phyloP scores from a whole-genome alignment of 2,797 vertebrate species.

The Aselliscus stoliczkanus region DNA sequence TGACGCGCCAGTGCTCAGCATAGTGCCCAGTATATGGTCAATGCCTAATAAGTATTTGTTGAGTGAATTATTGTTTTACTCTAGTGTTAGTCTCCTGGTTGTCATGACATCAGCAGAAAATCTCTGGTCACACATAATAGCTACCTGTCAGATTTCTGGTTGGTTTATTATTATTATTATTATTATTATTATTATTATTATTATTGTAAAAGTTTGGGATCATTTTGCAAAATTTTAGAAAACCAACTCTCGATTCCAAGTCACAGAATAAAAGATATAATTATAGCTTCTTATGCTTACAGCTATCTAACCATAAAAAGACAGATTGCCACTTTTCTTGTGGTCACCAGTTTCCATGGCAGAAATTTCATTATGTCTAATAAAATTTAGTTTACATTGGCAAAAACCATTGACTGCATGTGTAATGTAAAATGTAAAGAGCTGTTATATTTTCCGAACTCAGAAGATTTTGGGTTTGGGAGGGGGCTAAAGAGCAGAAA shows the following conservation, averaged over 20 bases:
- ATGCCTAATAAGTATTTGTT: background rate
- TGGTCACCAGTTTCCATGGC: background rate
- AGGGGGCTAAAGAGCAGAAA: background rate
- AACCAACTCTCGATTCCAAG: background rate
- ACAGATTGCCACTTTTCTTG: background rate
- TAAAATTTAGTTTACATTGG: background rate
- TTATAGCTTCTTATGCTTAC: background rate
- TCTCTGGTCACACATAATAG: background rate
- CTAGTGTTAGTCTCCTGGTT: background rate
- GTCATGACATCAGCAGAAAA: background rate
- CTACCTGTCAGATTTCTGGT: background rate
- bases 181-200: too few species aligned
- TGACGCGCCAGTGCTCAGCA: background rate
- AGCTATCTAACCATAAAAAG: background rate
- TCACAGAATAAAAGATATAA: background rate
- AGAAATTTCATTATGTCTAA: background rate
- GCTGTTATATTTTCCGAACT: background rate
- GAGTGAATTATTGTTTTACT: background rate
- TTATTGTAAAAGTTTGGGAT: background rate
- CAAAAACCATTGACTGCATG: background rate
- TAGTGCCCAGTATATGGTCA: fast-evolving
- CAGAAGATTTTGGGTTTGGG: background rate
- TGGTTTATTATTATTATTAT: too few species aligned
- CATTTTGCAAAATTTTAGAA: background rate
- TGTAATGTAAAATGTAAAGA: background rate